Base-by-base conservation (phyloP, 2,113 vertebrate species). In the Abramis brama region DNA sequence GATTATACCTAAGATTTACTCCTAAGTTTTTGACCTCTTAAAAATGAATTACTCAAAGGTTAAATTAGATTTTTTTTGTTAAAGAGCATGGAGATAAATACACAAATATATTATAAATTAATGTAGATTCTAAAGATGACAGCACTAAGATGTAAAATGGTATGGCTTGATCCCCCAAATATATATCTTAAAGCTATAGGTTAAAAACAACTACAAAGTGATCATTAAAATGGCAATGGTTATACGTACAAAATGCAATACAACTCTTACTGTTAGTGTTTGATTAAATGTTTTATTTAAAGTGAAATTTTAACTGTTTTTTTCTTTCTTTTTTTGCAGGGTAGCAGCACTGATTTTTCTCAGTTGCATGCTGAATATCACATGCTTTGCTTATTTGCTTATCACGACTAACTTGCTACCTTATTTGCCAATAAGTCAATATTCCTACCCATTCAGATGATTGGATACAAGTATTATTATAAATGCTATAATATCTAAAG, bases 71-170 rank as follows among this genome's bases (percentile, higher is more conserved):
- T 23, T 71, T 70, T 43, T 3, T 1, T 30, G 13, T 13, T 43
- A 43, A 74, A 62, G 50, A 68, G 66, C 64, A 70, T 74, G 25
- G 36, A 75, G 55, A 81, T 59, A 80, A n/a, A 60, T 11, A 80
- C 30, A 52, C 13, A 62, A 59, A 57, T 10, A 64, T 21, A 66
- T n/a, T 11, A 4, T 45, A 17, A 70, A 7, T 36, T 17, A 66
- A 57, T 19, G 33, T 74, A 47, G 12, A 55, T 74, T 55, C 5
- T 66, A 50, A 79, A 70, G 45, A 23, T 36, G 60, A 50, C 59
- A 70, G 71, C 21, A 85, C 79, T 73, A 81, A 36, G 52, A 5
- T 30, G 74, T 36, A 74, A 43, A 79, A 55, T 82, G 79, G 83
- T 60, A 55, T 52, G 87, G 79, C 70, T 70, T 23, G 9, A 25